These are phyloP conservation scores for Azorinus chamasolen DNA, from an alignment of 2,888 invertebrate species.

Conservation along the genomic window DNA sequence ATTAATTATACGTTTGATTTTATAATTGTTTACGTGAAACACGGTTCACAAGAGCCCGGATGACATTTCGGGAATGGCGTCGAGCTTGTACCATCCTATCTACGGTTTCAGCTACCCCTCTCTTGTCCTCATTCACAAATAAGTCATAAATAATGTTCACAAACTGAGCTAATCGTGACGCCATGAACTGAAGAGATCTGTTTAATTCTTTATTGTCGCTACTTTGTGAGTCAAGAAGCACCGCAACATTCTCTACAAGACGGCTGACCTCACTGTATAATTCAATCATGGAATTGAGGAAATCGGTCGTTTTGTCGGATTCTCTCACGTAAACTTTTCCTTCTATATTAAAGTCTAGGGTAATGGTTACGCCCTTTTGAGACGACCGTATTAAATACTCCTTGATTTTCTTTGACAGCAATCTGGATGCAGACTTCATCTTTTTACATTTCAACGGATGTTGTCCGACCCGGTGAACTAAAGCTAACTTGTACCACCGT, in stretches of 20 bases:
- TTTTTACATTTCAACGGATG: conserved; percentile 25
- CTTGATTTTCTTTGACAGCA: conserved; percentile 29
- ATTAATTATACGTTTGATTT: no score
- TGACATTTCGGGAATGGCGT: conserved; percentile 23
- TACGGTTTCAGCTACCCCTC: conserved; percentile 8
- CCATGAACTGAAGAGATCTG: background rate
- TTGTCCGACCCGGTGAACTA: conserved; percentile 48
- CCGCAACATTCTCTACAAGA: conserved; percentile 63
- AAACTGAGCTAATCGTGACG: background rate
- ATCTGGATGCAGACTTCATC: conserved; percentile 34
- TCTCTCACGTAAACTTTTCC: conserved; percentile 16
- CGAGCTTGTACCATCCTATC: conserved; percentile 31
- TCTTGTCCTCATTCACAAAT: background rate
- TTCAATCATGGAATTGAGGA: conserved; percentile 52
- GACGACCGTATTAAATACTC: conserved; percentile 19
- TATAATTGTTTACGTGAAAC: background rate
- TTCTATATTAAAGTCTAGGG: conserved; percentile 27
- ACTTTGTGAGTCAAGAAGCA: conserved; percentile 33
- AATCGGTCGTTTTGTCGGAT: conserved; percentile 32
- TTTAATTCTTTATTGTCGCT: background rate
- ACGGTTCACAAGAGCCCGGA: conserved; percentile 19
- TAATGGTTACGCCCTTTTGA: conserved; percentile 16
- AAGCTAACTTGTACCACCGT: conserved; percentile 48
- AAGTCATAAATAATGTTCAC: background rate
- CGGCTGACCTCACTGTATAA: conserved; percentile 64